A percentile compares a stretch with the other conserved stretches of the same genome.
phyloP scores from a whole-genome alignment of 2,888 invertebrate genomes.

The Nipponacmea schrenckii region DNA sequence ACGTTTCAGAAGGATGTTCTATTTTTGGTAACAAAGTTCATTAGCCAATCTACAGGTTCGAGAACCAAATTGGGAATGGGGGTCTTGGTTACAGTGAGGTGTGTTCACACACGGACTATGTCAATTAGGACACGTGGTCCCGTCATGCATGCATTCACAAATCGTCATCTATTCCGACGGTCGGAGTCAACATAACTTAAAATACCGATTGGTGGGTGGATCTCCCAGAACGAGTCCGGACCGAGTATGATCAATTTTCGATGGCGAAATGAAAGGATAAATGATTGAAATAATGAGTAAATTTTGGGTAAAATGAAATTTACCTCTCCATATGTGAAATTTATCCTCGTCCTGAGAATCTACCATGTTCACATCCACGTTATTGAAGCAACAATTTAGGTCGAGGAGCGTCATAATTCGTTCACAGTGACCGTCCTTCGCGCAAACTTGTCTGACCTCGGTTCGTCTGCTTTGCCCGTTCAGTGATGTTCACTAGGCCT shows the following conservation, averaged over 20 bases:
- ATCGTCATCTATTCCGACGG: background rate
- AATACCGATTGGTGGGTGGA: constrained; percentile 20
- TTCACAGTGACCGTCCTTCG: constrained; percentile 40
- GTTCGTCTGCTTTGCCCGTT: constrained; percentile 19
- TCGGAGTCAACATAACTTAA: background rate
- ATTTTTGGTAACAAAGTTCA: constrained; percentile 13
- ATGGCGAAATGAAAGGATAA: background rate
- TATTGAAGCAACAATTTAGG: constrained; percentile 53
- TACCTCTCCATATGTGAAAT: constrained; percentile 58
- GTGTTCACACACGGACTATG: background rate
- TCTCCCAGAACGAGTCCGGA: constrained; percentile 4
- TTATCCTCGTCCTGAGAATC: constrained; percentile 47
- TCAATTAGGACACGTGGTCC: background rate
- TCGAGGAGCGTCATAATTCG: constrained; percentile 56
- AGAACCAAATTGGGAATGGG: constrained; percentile 19
- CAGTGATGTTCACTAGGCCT: constrained; percentile 15
- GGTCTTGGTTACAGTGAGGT: constrained; percentile 6
- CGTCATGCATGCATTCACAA: constrained; percentile 1
- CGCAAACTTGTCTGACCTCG: constrained; percentile 11
- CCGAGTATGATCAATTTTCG: background rate
- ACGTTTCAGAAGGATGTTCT: background rate
- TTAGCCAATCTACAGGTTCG: constrained; percentile 13
- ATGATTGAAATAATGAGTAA: constrained; percentile 8
- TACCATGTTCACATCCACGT: constrained; percentile 49
- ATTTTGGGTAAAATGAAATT: constrained; percentile 23